Evolutionary conservation across 64 coral and sea anemone species (phyloP).

Genomic region (Montipora cactus): DNA sequence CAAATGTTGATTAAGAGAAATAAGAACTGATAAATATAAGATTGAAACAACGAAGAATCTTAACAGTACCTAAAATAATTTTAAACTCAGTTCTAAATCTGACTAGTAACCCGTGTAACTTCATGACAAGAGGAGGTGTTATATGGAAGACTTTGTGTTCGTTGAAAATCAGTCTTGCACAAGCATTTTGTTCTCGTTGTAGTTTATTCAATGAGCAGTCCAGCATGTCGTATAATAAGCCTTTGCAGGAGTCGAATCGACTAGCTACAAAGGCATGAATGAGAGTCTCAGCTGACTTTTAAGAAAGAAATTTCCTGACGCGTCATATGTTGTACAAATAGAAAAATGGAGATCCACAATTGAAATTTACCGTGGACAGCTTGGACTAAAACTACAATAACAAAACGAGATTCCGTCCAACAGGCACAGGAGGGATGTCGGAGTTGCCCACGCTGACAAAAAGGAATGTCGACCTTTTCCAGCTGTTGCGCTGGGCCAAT

Average conservation of each 20-base stretch:
- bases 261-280: not conserved
- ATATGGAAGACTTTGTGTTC: slow-evolving; percentile 7
- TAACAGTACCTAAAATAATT: not conserved
- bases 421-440: not conserved
- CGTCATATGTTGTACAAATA: slow-evolving; percentile 17
- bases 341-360: not conserved
- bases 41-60: no score
- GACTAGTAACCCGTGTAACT: not conserved
- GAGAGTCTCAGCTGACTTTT: not conserved
- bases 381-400: not conserved
- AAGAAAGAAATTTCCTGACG: not conserved
- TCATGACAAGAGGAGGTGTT: not conserved
- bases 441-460: not conserved
- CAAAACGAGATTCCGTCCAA: not conserved
- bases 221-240: not conserved
- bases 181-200: slow-evolving; percentile 22
- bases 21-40: no score
- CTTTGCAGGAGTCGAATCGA: not conserved
- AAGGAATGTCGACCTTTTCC: not conserved
- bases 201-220: slow-evolving; percentile 1
- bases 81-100: not conserved
- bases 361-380: not conserved
- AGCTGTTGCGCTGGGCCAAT: not conserved
- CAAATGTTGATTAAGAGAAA: no score
- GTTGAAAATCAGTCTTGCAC: not conserved